Conservation (phyloP, 92 coral and sea anemone genomes). For the Anthopleura xanthogrammica region DNA sequence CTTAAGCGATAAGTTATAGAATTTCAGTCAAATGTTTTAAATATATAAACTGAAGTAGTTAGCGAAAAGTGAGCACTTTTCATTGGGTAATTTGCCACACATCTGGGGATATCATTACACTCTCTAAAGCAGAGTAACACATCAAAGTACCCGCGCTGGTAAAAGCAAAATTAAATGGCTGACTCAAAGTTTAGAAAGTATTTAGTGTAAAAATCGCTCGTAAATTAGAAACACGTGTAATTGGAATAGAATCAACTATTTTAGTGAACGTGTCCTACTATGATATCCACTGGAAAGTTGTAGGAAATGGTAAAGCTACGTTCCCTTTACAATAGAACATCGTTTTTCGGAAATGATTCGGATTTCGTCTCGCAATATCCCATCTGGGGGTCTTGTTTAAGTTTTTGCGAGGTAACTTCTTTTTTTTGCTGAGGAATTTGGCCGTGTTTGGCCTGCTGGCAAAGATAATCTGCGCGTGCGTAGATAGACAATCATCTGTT, state of each 20-base stretch:
- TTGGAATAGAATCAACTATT: neutral
- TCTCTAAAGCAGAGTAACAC: neutral
- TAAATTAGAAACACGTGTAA: neutral
- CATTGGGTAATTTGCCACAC: constrained; percentile 1
- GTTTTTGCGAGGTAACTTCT: neutral
- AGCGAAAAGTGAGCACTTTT: neutral
- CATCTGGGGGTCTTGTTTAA: neutral
- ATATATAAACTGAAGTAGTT: neutral
- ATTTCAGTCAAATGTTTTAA: neutral
- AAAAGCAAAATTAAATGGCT: neutral
- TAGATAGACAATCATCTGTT: constrained; percentile 5
- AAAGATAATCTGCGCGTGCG: constrained; percentile 5
- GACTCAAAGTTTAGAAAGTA: neutral
- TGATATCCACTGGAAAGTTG: neutral
- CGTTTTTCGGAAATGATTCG: neutral
- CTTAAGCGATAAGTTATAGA: neutral
- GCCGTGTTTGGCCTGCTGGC: neutral
- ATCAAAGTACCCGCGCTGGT: neutral
- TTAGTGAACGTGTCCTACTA: neutral
- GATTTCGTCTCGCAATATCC: neutral
- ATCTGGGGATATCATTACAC: neutral
- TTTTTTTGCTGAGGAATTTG: neutral
- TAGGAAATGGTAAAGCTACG: neutral
- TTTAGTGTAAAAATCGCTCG: neutral
- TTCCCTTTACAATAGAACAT: neutral